Percentiles rank a stretch among this genome's conserved stretches.
Evolutionary conservation across 2,888 invertebrate species (phyloP).

Genomic region (Hermaeophaga mercurialis): DNA sequence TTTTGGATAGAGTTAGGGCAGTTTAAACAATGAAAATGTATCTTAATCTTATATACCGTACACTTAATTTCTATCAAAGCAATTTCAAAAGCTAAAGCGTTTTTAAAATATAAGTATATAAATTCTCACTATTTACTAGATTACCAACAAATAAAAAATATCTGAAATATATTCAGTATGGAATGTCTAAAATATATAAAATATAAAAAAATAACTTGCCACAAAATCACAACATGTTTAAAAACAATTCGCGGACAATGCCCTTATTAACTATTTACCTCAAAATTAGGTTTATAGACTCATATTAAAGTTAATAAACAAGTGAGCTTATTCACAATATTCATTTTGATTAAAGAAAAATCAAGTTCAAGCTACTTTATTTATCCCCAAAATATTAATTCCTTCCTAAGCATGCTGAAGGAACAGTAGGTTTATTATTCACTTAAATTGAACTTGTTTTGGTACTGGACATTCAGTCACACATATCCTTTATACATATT

Average conservation of each 20-base stretch:
- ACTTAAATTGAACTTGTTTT: no score
- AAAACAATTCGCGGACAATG: background rate
- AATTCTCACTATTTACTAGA: slow-evolving; percentile 12
- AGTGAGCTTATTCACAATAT: background rate
- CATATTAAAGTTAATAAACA: background rate
- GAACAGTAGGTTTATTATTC: no score
- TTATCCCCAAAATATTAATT: no score
- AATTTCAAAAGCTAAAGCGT: slow-evolving; percentile 4
- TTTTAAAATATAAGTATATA: slow-evolving; percentile 6
- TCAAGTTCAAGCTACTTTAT: no score
- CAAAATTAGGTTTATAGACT: background rate
- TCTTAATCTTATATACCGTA: no score
- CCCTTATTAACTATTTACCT: background rate
- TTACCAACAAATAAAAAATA: background rate
- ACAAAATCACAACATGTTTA: slow-evolving; percentile 15
- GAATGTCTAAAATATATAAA: slow-evolving; percentile 22
- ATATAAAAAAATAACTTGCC: slow-evolving; percentile 15
- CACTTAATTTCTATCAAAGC: no score
- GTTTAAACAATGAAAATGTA: no score
- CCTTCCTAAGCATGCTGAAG: no score
- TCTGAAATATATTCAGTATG: background rate
- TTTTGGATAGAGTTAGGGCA: no score
- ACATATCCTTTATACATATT: no score
- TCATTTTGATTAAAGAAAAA: no score
- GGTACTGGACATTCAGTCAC: no score